Base-by-base conservation (phyloP, 1,140 invertebrate genomes). In the Drosophila triauraria region DNA sequence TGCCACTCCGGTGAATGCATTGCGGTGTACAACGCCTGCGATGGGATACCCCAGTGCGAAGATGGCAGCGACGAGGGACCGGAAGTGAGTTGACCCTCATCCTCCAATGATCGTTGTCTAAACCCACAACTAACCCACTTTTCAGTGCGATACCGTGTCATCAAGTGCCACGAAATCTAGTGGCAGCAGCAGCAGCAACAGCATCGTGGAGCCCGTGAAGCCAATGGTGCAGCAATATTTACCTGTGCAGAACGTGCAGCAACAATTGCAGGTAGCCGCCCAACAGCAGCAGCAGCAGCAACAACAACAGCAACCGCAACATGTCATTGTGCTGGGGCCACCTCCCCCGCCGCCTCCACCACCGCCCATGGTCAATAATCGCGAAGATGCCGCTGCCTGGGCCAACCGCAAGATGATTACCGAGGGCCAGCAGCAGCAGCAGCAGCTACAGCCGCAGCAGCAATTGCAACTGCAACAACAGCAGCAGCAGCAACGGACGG, bases 1-100 rank as follows among this genome's bases (percentile, higher is more conserved):
- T 99, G 98, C 87, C 95, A 96, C 63, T 96, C 95, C 27, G 95
- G 95, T 27, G 98, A 99, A 91, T 99, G 98, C 90, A 98, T 99
- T 78, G 98, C 97, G 15, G 86, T 98, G 76, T 99, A 99, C 92
- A 98, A 99, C 93, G 97, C 97, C 3, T 99, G 98, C 91, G 97
- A 99, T 94, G 98, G 98, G 32, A 97, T 99, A 62, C 96, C 97
- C 12, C 98, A 99, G 93, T 99, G 98, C 93, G 94, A 96, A 4
- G 98, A 99, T 94, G 97, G 95, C 64, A 98, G 97, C 92, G 97
- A 98, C 88, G 98, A 98, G 93, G 96, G 96, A 51, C 94, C 95
- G 13, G 97, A 97, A 92, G 94, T 98, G 60, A 87, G 91, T 91
- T 43, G 10, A 47, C 13, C n/a, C 25, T 12, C 44, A n/a, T 12